A percentile compares a stretch with the other conserved stretches of the same genome.
Evolutionary conservation across 2,888 invertebrate species (phyloP).

Genomic region (Rambutsinella grinnellia): DNA sequence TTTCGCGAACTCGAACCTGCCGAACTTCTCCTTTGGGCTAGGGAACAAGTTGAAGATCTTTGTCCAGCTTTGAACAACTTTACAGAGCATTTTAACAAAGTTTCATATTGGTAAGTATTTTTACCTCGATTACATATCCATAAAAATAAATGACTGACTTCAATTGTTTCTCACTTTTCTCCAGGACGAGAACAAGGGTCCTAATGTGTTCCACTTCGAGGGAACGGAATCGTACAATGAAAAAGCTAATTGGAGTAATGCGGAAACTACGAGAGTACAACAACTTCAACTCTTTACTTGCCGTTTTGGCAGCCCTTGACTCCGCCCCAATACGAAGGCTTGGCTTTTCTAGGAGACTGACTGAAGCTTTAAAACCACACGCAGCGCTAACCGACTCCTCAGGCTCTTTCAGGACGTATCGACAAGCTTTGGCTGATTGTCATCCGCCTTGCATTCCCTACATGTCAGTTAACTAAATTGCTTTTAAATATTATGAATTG

Average conservation of each 20-base stretch:
- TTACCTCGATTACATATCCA: neutral
- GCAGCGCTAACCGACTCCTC: slow-evolving; percentile 97
- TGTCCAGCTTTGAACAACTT: slow-evolving; percentile 97
- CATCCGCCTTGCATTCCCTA: slow-evolving; percentile 99
- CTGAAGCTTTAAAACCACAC: slow-evolving; percentile 93
- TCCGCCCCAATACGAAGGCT: slow-evolving; percentile 93
- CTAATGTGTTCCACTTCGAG: slow-evolving; percentile 92
- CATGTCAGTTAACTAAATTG: slow-evolving; percentile 77
- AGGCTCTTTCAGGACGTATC: slow-evolving; percentile 97
- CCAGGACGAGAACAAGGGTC: slow-evolving; percentile 89
- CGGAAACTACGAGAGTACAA: slow-evolving; percentile 96
- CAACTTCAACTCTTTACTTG: slow-evolving; percentile 98
- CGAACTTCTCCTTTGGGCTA: slow-evolving; percentile 94
- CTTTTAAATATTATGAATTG: neutral
- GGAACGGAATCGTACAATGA: slow-evolving; percentile 93
- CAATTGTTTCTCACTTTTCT: slow-evolving; percentile 4
- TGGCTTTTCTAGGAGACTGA: slow-evolving; percentile 93
- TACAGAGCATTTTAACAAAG: slow-evolving; percentile 99
- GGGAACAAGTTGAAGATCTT: slow-evolving; percentile 96
- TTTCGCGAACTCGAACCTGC: slow-evolving; percentile 98
- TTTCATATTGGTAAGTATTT: slow-evolving; percentile 94
- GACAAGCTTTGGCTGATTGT: slow-evolving; percentile 93
- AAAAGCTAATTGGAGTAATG: slow-evolving; percentile 98
- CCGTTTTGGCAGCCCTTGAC: slow-evolving; percentile 94
- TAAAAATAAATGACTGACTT: neutral